Evolutionary conservation across 1,140 invertebrate genomes (phyloP).

Genomic region (Zaprionus africanus): DNA sequence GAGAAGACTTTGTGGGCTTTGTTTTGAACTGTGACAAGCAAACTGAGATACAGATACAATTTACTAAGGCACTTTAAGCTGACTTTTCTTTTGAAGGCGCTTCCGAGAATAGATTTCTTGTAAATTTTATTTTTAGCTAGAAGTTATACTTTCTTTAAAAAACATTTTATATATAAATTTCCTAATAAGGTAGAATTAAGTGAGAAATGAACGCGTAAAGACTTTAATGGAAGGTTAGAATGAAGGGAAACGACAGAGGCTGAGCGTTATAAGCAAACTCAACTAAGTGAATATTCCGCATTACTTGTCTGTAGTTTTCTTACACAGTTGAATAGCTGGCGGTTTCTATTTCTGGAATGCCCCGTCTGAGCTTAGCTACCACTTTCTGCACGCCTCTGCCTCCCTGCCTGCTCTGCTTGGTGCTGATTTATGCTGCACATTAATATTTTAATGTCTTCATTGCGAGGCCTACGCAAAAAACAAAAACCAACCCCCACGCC

Average conservation of each 20-base stretch:
- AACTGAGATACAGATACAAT: constrained; percentile 24
- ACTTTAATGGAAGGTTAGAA: too few relatives aligned
- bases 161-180: not conserved
- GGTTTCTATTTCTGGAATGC: constrained; percentile 13
- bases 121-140: not conserved
- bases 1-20: constrained; percentile 44
- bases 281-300: too few relatives aligned
- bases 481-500: constrained; percentile 49
- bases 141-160: not conserved
- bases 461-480: constrained; percentile 57
- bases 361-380: constrained; percentile 7
- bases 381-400: not conserved
- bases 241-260: too few relatives aligned
- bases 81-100: not conserved
- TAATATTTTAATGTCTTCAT: constrained; percentile 84
- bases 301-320: not conserved
- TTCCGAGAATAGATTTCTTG: constrained; percentile 16
- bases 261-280: too few relatives aligned
- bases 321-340: constrained; percentile 1
- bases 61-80: constrained; percentile 33
- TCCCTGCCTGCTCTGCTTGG: not conserved
- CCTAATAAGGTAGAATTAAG: too few relatives aligned
- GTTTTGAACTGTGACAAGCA: constrained; percentile 55
- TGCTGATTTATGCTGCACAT: constrained; percentile 78
- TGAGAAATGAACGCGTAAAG: too few relatives aligned